Evolutionary conservation across 2,797 vertebrate species (phyloP).

Genomic region (Tinamus major): DNA sequence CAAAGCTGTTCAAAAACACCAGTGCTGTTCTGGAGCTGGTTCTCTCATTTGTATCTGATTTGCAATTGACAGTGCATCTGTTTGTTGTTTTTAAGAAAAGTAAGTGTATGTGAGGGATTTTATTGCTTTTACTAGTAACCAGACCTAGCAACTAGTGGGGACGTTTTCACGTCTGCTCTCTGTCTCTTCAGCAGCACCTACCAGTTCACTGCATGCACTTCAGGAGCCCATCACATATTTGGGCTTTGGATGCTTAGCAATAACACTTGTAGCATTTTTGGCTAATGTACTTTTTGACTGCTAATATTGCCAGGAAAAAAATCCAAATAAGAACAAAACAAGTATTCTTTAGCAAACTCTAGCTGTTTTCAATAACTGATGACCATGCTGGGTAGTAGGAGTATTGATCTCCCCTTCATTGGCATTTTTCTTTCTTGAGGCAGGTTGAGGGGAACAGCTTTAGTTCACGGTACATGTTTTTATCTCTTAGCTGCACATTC

Average conservation of each 20-base stretch:
- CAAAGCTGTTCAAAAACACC: background rate
- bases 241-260: background rate
- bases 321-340: background rate
- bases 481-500: background rate
- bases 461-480: background rate
- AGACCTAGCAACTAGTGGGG: background rate
- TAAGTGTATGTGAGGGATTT: background rate
- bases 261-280: background rate
- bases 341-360: background rate
- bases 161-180: background rate
- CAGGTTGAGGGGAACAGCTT: background rate
- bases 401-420: background rate
- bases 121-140: background rate
- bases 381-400: background rate
- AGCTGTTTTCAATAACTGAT: background rate
- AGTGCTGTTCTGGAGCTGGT: background rate
- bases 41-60: slow-evolving; percentile 6
- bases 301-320: background rate
- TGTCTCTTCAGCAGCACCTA: background rate
- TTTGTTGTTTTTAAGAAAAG: background rate
- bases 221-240: accelerated
- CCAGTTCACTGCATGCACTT: accelerated
- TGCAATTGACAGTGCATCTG: background rate
- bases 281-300: background rate
- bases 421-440: background rate